These are phyloP conservation scores for Scaptomyza polygonia DNA, from an alignment of 2,888 invertebrate genomes.

Conservation along the genomic window DNA sequence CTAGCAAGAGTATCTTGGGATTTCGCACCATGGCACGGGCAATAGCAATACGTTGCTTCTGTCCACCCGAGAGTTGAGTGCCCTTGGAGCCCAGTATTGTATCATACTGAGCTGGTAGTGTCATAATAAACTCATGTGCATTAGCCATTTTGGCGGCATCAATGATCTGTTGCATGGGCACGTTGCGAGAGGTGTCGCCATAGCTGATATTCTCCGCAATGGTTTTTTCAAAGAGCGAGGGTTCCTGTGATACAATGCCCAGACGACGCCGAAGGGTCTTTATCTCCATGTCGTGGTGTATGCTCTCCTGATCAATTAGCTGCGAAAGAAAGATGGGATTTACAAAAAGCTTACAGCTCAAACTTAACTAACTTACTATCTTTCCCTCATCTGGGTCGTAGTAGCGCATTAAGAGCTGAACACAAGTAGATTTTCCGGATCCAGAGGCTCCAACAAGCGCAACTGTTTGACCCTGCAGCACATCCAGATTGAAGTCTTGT, in stretches of 20 bases:
- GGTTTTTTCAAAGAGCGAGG: conserved; percentile 93
- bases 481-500: conserved; percentile 88
- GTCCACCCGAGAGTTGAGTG: conserved; percentile 91
- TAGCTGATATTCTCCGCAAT: conserved; percentile 96
- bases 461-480: conserved; percentile 89
- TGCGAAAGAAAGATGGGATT: conserved; percentile 1
- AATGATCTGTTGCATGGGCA: conserved; percentile 89
- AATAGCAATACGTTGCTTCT: conserved; percentile 93
- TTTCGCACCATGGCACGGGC: conserved; percentile 90
- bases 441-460: conserved; percentile 91
- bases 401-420: conserved; percentile 90
- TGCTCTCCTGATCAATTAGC: conserved; percentile 85
- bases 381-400: conserved; percentile 90
- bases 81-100: conserved; percentile 90
- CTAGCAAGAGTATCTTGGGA: conserved; percentile 88
- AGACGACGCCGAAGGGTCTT: conserved; percentile 89
- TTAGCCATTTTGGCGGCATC: conserved; percentile 92
- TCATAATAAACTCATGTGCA: conserved; percentile 92
- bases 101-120: conserved; percentile 90
- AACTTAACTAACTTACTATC: conserved; percentile 84
- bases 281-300: conserved; percentile 86
- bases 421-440: conserved; percentile 92
- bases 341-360: conserved; percentile 24
- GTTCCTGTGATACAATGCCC: conserved; percentile 96
- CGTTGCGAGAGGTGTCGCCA: conserved; percentile 89